A percentile compares a stretch with the other conserved stretches of the same genome.
phyloP scores from a whole-genome alignment of 1,140 invertebrate genomes.

The Paraescarpia echinospica region DNA sequence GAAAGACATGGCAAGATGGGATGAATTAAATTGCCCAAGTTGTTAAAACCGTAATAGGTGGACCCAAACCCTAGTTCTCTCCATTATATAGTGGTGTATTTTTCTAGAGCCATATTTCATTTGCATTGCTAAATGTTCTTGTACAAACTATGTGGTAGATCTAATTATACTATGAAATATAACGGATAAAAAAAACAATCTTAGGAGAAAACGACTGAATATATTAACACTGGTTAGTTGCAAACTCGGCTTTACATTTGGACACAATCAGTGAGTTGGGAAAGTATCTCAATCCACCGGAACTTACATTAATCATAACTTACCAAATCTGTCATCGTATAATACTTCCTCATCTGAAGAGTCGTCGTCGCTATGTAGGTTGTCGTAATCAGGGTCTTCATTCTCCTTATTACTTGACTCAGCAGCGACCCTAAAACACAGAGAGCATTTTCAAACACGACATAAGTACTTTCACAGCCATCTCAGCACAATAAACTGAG shows the following conservation, averaged over 20 bases:
- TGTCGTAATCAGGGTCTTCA: conserved; percentile 19
- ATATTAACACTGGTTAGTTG: background rate
- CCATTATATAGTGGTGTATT: no score
- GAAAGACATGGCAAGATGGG: no score
- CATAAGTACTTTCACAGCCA: background rate
- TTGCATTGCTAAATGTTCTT: no score
- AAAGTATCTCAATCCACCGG: background rate
- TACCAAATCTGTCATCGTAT: conserved; percentile 19
- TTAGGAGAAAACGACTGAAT: background rate
- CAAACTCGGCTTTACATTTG: background rate
- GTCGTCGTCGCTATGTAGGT: conserved; percentile 23
- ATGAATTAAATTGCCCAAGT: no score
- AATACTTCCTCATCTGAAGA: conserved; percentile 27
- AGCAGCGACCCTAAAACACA: background rate
- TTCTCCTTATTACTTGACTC: conserved; percentile 23
- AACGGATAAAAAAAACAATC: no score
- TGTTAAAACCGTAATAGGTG: no score
- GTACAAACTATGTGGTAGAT: no score
- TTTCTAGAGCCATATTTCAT: no score
- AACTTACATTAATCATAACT: background rate
- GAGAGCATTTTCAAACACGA: background rate
- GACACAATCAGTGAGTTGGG: background rate
- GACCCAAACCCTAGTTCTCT: no score
- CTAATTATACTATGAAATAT: no score
- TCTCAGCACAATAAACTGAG: no score